phyloP scores from a whole-genome alignment of 2,797 vertebrate genomes.

The Gymnothorax reevesii region DNA sequence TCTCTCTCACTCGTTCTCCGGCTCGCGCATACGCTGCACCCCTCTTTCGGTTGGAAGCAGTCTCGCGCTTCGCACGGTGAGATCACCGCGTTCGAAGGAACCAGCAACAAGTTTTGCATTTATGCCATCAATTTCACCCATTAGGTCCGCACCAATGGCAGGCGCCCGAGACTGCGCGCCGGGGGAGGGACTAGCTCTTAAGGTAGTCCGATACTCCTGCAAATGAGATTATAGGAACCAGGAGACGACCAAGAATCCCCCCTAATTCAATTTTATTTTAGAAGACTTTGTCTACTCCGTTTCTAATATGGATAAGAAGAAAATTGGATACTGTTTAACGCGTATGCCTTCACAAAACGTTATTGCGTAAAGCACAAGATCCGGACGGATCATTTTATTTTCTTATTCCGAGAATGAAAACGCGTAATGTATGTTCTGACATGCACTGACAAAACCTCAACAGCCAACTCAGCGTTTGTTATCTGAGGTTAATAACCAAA shows the following conservation, averaged over 20 bases:
- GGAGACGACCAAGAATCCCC: not conserved
- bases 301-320: conserved; percentile 9
- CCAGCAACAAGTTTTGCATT: conserved; percentile 98
- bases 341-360: not conserved
- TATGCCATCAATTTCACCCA: conserved; percentile 84
- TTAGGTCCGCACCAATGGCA: conserved; percentile 80
- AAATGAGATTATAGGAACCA: not conserved
- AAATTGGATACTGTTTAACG: not conserved
- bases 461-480: not conserved
- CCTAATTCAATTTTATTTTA: not conserved
- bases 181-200: conserved; percentile 84
- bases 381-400: not conserved
- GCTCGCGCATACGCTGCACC: conserved; percentile 49
- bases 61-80: conserved; percentile 74
- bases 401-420: not conserved
- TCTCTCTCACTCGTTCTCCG: conserved; percentile 50
- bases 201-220: conserved; percentile 74
- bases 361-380: no score
- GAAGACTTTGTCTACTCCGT: conserved; percentile 26
- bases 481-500: not conserved
- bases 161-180: conserved; percentile 52
- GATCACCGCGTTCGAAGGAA: conserved; percentile 70
- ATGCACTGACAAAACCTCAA: not conserved
- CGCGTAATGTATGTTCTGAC: not conserved
- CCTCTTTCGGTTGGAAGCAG: conserved; percentile 59